Percentiles rank a stretch among this genome's conserved stretches.
Conservation (phyloP, 2,113 vertebrate species). For the Microcebus tavaratra region DNA sequence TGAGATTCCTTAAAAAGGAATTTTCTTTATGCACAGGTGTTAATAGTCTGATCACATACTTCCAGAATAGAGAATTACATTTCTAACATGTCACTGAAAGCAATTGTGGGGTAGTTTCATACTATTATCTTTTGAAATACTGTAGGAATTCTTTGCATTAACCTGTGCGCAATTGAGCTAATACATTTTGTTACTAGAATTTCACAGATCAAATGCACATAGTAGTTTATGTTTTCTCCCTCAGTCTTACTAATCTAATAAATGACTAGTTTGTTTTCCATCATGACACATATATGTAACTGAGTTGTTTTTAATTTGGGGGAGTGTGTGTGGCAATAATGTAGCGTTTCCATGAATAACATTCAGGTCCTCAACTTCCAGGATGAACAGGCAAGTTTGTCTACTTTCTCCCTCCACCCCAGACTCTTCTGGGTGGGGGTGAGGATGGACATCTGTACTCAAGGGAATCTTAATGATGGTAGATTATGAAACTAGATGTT, state of each 20-base stretch:
- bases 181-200: conserved; percentile 60
- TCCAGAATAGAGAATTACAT: conserved; percentile 42
- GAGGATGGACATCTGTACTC: not conserved
- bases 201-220: conserved; percentile 38
- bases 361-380: not conserved
- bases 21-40: not conserved
- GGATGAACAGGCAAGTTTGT: not conserved
- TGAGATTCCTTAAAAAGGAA: not conserved
- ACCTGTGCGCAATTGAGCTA: conserved; percentile 25
- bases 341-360: not conserved
- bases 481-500: not conserved
- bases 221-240: not conserved
- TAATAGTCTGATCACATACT: not conserved
- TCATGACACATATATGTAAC: not conserved
- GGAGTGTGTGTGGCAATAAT: not conserved
- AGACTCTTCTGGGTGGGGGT: not conserved
- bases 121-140: conserved; percentile 40
- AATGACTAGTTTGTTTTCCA: conserved; percentile 23
- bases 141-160: conserved; percentile 60
- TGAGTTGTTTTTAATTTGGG: not conserved
- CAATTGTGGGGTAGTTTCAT: conserved; percentile 33
- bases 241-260: conserved; percentile 52
- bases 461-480: not conserved
- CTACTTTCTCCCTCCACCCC: not conserved
- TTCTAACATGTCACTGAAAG: conserved; percentile 43